phyloP scores from a whole-genome alignment of 2,888 invertebrate species.

The Perithous albicinctus region DNA sequence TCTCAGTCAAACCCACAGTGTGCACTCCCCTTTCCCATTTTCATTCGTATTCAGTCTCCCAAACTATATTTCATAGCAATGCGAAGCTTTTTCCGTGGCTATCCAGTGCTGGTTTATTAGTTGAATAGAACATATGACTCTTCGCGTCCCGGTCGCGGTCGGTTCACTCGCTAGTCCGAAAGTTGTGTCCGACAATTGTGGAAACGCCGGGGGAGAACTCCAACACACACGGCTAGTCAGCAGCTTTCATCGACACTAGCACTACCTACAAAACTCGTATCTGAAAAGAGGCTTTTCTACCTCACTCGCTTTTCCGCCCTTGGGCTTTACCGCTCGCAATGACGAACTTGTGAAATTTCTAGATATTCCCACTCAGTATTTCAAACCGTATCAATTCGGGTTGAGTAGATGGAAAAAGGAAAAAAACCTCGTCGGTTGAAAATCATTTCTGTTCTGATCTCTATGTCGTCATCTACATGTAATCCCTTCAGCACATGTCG shows the following conservation, averaged over 20 bases:
- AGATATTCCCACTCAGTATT: slow-evolving; percentile 8
- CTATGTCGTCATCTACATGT: background rate
- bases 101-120: slow-evolving; percentile 10
- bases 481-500: slow-evolving; percentile 37
- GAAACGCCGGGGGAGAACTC: slow-evolving; percentile 23
- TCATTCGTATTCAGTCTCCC: background rate
- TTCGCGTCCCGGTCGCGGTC: slow-evolving; percentile 11
- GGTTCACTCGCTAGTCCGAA: slow-evolving; percentile 15
- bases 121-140: slow-evolving; percentile 22
- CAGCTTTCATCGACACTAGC: slow-evolving; percentile 24
- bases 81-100: slow-evolving; percentile 13
- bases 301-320: slow-evolving; percentile 1
- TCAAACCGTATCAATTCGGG: background rate
- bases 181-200: slow-evolving; percentile 19
- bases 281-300: slow-evolving; percentile 55
- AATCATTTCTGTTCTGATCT: background rate
- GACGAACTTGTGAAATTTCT: slow-evolving; percentile 25
- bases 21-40: background rate
- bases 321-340: background rate
- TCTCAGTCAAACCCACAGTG: slow-evolving; percentile 10
- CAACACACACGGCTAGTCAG: no score
- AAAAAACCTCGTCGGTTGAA: background rate
- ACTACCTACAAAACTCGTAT: slow-evolving; percentile 16
- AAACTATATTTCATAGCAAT: slow-evolving; percentile 20
- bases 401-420: background rate